Conservation (phyloP, 2,797 vertebrate species). For the Arctocebus calabarensis region DNA sequence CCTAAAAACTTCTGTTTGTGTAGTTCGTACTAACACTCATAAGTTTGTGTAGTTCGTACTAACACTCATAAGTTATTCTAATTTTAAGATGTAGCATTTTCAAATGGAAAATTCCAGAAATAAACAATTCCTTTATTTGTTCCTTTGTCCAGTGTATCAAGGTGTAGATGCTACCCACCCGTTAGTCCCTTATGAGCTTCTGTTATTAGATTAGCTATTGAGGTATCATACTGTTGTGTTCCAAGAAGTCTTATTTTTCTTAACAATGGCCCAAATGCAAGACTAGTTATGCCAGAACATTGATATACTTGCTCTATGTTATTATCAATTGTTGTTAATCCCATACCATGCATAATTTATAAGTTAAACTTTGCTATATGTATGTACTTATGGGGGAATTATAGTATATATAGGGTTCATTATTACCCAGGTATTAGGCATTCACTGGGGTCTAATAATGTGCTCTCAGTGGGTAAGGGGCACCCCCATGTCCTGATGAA, state of each 20-base stretch:
- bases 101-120: background rate
- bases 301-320: background rate
- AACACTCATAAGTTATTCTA: background rate
- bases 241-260: background rate
- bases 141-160: background rate
- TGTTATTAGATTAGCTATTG: background rate
- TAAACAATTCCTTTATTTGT: background rate
- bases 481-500: background rate
- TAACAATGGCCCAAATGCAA: background rate
- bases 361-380: background rate
- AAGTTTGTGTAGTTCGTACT: background rate
- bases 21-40: background rate
- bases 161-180: background rate
- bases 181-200: background rate
- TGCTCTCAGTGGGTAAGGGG: background rate
- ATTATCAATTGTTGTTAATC: background rate
- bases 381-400: background rate
- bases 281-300: background rate
- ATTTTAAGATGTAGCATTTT: slow-evolving; percentile 27
- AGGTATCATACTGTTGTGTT: background rate
- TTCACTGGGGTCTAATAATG: background rate
- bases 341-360: background rate
- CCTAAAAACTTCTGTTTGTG: background rate
- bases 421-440: background rate
- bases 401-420: background rate